Percentiles rank a stretch among this genome's conserved stretches.
Evolutionary conservation across 2,888 invertebrate genomes (phyloP).

Genomic region (Pseudanteris insignis): DNA sequence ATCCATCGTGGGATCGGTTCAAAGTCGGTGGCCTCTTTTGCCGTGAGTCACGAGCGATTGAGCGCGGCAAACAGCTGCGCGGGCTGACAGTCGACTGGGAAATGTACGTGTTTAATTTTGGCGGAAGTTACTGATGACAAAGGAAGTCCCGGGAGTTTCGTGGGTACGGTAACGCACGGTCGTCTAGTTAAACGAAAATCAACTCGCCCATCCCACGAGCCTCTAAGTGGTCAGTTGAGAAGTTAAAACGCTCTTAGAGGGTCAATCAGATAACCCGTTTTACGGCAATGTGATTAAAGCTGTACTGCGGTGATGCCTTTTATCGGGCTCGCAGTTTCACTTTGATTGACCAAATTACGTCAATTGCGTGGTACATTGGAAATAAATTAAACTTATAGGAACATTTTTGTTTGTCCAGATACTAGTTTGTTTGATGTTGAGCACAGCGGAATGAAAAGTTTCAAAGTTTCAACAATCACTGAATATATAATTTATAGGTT

Average conservation of each 20-base stretch:
- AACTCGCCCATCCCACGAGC: slow-evolving; percentile 45
- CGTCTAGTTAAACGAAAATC: slow-evolving; percentile 46
- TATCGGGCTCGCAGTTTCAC: no score
- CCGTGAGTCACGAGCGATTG: no score
- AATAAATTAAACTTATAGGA: slow-evolving; percentile 16
- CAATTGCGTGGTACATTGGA: no score
- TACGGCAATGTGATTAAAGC: slow-evolving; percentile 42
- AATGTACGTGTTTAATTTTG: slow-evolving; percentile 44
- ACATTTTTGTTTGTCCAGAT: slow-evolving; percentile 14
- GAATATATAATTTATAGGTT: no score
- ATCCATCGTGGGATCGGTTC: slow-evolving; percentile 22
- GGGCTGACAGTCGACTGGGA: slow-evolving; percentile 33
- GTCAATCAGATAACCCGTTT: slow-evolving; percentile 30
- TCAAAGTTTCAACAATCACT: no score
- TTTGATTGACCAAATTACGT: no score
- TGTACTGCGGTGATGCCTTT: slow-evolving; percentile 18
- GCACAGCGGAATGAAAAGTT: no score
- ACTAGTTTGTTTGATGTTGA: no score
- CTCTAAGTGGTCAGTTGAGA: slow-evolving; percentile 51
- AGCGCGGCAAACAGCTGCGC: no score
- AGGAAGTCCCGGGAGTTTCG: slow-evolving; percentile 42
- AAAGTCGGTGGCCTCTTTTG: no score
- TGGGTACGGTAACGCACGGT: slow-evolving; percentile 41
- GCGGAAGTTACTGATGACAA: slow-evolving; percentile 45
- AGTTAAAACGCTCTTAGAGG: slow-evolving; percentile 49